Conservation (phyloP, 2,113 vertebrate species). For the Podilymbus podiceps region DNA sequence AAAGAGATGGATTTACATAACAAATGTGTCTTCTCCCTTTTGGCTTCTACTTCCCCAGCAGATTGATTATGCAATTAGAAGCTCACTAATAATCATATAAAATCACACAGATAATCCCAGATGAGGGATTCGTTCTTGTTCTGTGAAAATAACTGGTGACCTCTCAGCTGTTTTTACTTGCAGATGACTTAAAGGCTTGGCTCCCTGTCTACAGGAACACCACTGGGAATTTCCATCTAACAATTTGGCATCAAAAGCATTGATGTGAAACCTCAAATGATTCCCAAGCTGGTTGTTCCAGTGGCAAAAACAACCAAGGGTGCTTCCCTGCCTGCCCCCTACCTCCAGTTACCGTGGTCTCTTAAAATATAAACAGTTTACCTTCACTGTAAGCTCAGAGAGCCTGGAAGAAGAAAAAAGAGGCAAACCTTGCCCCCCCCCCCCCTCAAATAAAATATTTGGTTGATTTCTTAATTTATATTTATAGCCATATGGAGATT, state of each 20-base stretch:
- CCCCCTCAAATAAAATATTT: not conserved
- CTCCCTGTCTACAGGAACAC: not conserved
- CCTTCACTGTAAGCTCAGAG: not conserved
- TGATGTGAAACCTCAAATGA: not conserved
- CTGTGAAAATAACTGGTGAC: not conserved
- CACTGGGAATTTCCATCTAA: not conserved
- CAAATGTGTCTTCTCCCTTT: not conserved
- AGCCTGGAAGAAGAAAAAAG: not conserved
- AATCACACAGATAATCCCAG: not conserved
- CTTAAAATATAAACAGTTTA: not conserved
- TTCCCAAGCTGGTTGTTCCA: not conserved
- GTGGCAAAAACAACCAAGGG: not conserved
- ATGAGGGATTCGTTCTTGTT: not conserved
- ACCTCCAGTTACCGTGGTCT: not conserved
- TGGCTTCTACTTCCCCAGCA: not conserved
- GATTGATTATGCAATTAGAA: not conserved
- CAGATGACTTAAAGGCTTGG: not conserved
- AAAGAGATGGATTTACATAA: not conserved
- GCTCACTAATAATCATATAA: not conserved
- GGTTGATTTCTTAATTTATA: not conserved
- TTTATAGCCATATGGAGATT: not conserved
- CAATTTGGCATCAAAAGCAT: not conserved
- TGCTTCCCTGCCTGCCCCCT: no score
- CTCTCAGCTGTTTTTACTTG: not conserved
- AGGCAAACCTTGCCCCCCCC: not conserved